phyloP scores from a whole-genome alignment of 2,888 invertebrate genomes.

The Formica aserva region DNA sequence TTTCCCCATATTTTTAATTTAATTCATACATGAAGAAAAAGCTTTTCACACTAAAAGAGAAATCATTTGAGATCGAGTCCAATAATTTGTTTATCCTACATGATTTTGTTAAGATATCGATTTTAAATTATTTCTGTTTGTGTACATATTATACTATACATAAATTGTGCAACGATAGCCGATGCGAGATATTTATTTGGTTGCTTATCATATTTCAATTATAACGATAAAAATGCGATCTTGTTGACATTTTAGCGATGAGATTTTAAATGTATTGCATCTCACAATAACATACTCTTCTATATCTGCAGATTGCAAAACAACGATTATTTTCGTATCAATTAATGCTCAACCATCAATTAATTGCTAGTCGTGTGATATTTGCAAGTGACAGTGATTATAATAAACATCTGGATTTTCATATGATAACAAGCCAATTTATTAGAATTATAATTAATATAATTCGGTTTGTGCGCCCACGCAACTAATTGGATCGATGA shows the following conservation, averaged over 20 bases:
- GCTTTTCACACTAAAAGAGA: neutral
- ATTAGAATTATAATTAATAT: constrained; percentile 23
- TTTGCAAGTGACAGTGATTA: constrained; percentile 15
- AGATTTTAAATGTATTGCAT: neutral
- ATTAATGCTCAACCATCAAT: constrained; percentile 6
- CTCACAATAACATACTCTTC: constrained; percentile 3
- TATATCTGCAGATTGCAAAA: neutral
- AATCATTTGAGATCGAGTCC: neutral
- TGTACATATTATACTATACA: neutral
- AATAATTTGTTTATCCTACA: neutral
- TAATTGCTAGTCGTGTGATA: neutral
- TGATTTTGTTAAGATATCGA: neutral
- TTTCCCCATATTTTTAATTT: neutral
- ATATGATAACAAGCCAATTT: neutral
- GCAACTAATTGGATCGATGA: constrained; percentile 6
- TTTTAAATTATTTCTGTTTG: neutral
- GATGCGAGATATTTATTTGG: neutral
- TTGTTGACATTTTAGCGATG: neutral
- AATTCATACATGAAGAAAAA: neutral
- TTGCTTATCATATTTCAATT: neutral
- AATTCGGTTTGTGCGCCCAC: neutral
- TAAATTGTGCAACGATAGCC: neutral
- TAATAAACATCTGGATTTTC: constrained; percentile 5
- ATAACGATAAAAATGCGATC: neutral
- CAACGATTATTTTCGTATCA: constrained; percentile 4